These are phyloP conservation scores for Hemicordylus capensis DNA, from an alignment of 2,113 vertebrate species.

Conservation along the genomic window DNA sequence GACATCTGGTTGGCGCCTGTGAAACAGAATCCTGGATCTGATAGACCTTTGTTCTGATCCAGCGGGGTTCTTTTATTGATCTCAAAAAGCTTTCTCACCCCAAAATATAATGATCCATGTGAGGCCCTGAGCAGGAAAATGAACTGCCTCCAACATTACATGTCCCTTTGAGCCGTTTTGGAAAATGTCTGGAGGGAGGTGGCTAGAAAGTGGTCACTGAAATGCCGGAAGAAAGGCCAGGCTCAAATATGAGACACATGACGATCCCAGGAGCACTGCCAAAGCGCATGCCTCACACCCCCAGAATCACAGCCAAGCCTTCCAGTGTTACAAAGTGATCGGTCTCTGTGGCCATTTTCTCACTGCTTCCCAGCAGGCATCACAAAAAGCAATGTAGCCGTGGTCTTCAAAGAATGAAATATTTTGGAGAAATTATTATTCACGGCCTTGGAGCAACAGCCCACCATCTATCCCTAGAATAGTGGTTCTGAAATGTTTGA, in stretches of 20 bases:
- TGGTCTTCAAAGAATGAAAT: not conserved
- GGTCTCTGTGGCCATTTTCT: not conserved
- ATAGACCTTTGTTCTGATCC: no score
- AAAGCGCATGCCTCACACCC: not conserved
- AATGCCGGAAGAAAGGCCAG: not conserved
- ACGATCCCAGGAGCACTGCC: not conserved
- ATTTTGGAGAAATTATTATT: not conserved
- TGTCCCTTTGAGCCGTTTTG: not conserved
- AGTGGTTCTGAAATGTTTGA: no score
- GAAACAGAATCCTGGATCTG: not conserved
- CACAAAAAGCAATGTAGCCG: not conserved
- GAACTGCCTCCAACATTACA: not conserved
- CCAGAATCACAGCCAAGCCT: not conserved
- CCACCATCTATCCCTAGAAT: not conserved
- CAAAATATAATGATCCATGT: not conserved
- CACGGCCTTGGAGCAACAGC: not conserved
- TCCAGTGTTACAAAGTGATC: not conserved
- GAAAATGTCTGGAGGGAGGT: not conserved
- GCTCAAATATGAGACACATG: not conserved
- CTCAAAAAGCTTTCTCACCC: not conserved
- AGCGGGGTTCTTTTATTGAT: no score
- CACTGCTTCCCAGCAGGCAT: no score
- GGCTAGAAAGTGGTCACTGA: not conserved
- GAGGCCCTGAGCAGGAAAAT: not conserved
- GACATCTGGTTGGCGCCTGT: no score